These are phyloP conservation scores for Alcedo quadribrachys DNA, from an alignment of 2,797 vertebrate species.

Conservation along the genomic window DNA sequence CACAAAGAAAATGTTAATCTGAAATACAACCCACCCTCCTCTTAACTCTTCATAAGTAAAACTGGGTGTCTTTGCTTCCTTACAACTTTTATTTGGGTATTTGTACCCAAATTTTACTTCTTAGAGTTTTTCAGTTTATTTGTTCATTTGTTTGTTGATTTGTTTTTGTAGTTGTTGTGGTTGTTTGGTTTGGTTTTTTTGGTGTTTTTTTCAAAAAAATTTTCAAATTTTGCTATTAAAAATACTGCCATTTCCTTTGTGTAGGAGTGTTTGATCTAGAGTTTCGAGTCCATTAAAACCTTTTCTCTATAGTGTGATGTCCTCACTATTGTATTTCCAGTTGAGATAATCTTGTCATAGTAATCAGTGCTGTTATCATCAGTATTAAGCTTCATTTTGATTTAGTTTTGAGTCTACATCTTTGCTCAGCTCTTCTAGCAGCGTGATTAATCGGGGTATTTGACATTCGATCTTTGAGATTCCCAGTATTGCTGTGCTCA, in stretches of 20 bases:
- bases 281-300: constrained; percentile 18
- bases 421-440: constrained; percentile 17
- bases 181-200: neutral
- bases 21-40: neutral
- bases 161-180: too few species aligned
- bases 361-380: constrained; percentile 29
- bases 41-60: neutral
- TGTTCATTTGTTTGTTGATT: too few species aligned
- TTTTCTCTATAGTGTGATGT: neutral
- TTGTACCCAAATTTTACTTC: neutral
- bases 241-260: neutral
- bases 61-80: neutral
- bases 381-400: constrained; percentile 15
- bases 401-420: constrained; percentile 6
- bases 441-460: neutral
- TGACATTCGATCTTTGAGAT: neutral
- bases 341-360: constrained; percentile 46
- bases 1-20: neutral
- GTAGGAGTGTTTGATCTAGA: neutral
- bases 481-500: neutral
- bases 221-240: neutral
- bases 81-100: neutral
- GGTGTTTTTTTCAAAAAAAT: neutral
- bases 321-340: neutral
- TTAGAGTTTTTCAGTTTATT: neutral